Base-by-base conservation (phyloP, 2,888 invertebrate genomes). In the Lepidocyrtinus sp. region DNA sequence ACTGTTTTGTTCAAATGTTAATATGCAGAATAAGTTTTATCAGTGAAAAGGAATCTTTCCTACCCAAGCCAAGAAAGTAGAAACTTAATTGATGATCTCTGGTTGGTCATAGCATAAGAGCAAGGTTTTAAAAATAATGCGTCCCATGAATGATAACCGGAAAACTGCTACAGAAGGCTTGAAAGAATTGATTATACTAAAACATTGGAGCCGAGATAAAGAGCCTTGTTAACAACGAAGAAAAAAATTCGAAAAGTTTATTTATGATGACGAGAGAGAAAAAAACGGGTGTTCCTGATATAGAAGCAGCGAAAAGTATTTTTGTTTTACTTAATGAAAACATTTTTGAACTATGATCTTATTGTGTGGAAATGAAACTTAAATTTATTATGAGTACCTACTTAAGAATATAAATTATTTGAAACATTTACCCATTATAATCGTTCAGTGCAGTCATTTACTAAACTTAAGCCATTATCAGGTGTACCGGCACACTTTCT, bases 1-100 rank as follows among this genome's bases (percentile, higher is more conserved):
- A n/a, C 9, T 5, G 21, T 2, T 5, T 19, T 63, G 15, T 63
- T 3, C 25, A n/a, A 36, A 9, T 22, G 19, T 9, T 26, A 12
- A 65, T 65, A 19, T 27, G 65, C n/a, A 63, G 21, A n/a, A 65
- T 36, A 45, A 45, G 65, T 22, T 50, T 21, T 46, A 50, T 21
- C 46, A 69, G 61, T 1, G 69, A 55, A 61, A 27, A 5, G 27
- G 61, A 61, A 71, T 71, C 26, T 71, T 24, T 26, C 5, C 55
- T 55, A 71, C 27, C 46, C 26, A 59, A 71, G 21, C 21, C 59
- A 9, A 59, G 22, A 9, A 21, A 21, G 50, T 17, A 50, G 12
- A 21, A 9, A 55, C 59, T 21, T 21, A 59, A 59, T 59, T 59
- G 50, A 59, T 59, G 59, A 21, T 21, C 21, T 15, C 22, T 59